Conservation (phyloP, 2,113 vertebrate genomes). For the Promerops cafer region DNA sequence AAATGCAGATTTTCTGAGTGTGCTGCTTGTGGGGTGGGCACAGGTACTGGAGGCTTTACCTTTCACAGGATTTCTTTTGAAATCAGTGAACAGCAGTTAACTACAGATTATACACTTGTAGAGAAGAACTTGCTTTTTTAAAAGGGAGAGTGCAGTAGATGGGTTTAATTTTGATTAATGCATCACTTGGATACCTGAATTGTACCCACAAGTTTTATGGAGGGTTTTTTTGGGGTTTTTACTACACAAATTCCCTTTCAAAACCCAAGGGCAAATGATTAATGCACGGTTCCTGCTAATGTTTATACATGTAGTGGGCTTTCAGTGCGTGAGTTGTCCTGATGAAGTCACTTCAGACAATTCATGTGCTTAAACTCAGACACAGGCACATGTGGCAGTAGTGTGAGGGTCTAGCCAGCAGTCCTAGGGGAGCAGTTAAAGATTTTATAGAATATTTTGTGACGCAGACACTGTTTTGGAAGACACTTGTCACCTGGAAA, state of each 20-base stretch:
- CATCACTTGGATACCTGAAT: background rate
- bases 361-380: background rate
- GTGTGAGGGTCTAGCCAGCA: background rate
- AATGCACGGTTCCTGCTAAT: background rate
- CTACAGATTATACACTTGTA: background rate
- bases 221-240: background rate
- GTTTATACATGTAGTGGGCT: background rate
- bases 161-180: background rate
- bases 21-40: background rate
- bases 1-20: background rate
- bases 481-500: background rate
- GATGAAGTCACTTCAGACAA: conserved; percentile 1
- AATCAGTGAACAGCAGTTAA: background rate
- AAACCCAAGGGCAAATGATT: background rate
- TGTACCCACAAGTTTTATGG: background rate
- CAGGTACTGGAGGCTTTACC: background rate
- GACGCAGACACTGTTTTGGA: background rate
- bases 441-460: background rate
- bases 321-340: background rate
- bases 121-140: background rate
- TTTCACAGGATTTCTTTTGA: background rate
- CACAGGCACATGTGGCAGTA: background rate
- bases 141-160: background rate
- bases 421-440: background rate
- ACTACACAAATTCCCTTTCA: background rate